Evolutionary conservation across 1,140 invertebrate genomes (phyloP).

Genomic region (Pomacea maculata): DNA sequence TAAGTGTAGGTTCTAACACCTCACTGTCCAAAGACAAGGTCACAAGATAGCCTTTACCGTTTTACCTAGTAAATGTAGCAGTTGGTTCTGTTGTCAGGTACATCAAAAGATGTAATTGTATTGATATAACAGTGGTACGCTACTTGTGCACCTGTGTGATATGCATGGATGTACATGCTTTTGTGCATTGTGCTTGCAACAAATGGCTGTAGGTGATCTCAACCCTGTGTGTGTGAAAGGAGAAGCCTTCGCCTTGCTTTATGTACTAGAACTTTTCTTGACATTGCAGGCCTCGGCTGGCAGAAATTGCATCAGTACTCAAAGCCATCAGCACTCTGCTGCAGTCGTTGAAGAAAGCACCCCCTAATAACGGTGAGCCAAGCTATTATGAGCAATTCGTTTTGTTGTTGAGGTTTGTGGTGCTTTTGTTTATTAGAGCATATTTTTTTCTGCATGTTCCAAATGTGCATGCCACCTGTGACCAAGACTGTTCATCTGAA

Average conservation of each 20-base stretch:
- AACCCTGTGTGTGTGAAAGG: background rate
- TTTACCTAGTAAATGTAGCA: too few relatives aligned
- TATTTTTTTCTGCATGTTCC: background rate
- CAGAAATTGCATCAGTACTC: conserved; percentile 96
- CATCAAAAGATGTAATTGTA: too few relatives aligned
- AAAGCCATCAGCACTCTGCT: conserved; percentile 94
- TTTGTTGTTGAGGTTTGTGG: background rate
- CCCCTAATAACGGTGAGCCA: conserved; percentile 79
- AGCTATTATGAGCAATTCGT: background rate
- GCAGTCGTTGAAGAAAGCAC: conserved; percentile 90
- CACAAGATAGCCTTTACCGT: too few relatives aligned
- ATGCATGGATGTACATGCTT: too few relatives aligned
- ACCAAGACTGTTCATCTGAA: too few relatives aligned
- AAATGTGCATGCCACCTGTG: background rate
- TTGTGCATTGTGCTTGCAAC: too few relatives aligned
- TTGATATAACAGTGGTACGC: too few relatives aligned
- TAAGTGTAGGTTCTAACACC: too few relatives aligned
- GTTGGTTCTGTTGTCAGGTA: too few relatives aligned
- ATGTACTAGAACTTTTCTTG: background rate
- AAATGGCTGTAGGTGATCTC: too few relatives aligned
- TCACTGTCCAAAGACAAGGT: too few relatives aligned
- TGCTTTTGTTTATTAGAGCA: background rate
- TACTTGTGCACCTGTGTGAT: too few relatives aligned
- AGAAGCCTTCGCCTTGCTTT: background rate
- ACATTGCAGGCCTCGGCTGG: conserved; percentile 83